A percentile compares a stretch with the other conserved stretches of the same genome.
These are phyloP conservation scores for Otus sunia DNA, from an alignment of 2,113 vertebrate genomes.

Conservation along the genomic window DNA sequence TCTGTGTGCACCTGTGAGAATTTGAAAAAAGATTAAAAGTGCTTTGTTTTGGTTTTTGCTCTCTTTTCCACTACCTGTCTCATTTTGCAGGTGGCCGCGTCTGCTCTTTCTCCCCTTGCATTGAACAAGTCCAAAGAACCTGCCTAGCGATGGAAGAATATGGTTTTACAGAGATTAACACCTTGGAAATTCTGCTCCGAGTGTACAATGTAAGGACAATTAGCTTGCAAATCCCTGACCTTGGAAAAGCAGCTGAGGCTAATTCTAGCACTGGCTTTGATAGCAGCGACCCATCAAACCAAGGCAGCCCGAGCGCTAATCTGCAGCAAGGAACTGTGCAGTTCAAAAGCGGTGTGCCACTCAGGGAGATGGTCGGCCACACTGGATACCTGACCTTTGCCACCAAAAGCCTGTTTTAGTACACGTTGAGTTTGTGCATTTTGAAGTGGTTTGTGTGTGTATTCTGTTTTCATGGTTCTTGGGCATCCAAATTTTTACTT, in stretches of 20 bases:
- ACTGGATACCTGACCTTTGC: slow-evolving; percentile 97
- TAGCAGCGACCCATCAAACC: slow-evolving; percentile 8
- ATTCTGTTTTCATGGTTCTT: slow-evolving; percentile 11
- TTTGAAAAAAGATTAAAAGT: not conserved
- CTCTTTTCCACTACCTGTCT: not conserved
- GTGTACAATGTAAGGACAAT: slow-evolving; percentile 85
- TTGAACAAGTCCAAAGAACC: slow-evolving; percentile 95
- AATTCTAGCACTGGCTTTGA: slow-evolving; percentile 8
- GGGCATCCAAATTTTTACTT: slow-evolving; percentile 26
- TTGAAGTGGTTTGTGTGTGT: not conserved
- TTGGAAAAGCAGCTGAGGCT: slow-evolving; percentile 73
- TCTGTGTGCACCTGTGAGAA: not conserved
- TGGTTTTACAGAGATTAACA: slow-evolving; percentile 89
- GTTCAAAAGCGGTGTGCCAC: slow-evolving; percentile 84
- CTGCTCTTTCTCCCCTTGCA: slow-evolving; percentile 96
- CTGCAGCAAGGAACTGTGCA: slow-evolving; percentile 57
- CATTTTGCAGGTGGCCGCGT: slow-evolving; percentile 85
- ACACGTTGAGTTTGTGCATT: not conserved
- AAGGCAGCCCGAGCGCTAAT: not conserved
- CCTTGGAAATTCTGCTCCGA: slow-evolving; percentile 90
- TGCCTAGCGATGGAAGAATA: slow-evolving; percentile 80
- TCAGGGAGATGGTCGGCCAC: slow-evolving; percentile 89
- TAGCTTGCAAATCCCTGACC: slow-evolving; percentile 86
- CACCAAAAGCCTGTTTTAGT: slow-evolving; percentile 85
- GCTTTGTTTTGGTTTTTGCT: not conserved